These are phyloP conservation scores for Resseliella maxima DNA, from an alignment of 2,888 invertebrate species.

Conservation along the genomic window DNA sequence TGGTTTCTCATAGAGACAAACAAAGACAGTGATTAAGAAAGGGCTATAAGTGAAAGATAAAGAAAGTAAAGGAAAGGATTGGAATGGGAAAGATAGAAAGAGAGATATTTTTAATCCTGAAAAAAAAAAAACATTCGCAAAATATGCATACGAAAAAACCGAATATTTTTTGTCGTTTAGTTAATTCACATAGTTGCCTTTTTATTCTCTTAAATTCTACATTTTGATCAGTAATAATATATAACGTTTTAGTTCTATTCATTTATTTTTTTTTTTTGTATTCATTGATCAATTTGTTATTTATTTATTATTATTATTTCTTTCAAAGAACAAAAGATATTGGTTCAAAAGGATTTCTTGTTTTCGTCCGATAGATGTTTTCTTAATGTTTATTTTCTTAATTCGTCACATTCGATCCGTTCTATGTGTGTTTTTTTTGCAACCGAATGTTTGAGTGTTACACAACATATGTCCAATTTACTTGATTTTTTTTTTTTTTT, in stretches of 20 bases:
- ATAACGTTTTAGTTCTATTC: constrained; percentile 48
- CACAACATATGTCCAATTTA: too few species aligned
- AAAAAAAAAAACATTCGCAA: not conserved
- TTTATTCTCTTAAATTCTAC: constrained; percentile 11
- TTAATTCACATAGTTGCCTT: constrained; percentile 14
- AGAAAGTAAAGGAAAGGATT: too few species aligned
- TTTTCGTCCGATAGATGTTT: too few species aligned
- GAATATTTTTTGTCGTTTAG: not conserved
- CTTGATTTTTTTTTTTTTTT: too few species aligned
- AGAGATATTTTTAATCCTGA: not conserved
- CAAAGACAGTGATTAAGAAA: too few species aligned
- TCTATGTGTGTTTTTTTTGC: not conserved
- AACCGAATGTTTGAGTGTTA: not conserved
- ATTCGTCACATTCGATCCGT: not conserved
- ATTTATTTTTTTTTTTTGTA: too few species aligned
- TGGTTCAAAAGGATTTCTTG: not conserved
- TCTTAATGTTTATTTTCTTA: not conserved
- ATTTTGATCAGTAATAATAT: constrained; percentile 38
- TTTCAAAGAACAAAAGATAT: constrained; percentile 3
- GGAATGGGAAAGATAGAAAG: too few species aligned
- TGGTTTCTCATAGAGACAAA: too few species aligned
- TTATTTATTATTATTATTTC: not conserved
- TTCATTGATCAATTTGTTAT: constrained; percentile 20
- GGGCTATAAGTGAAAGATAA: too few species aligned
- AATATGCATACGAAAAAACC: not conserved